These are phyloP conservation scores for Lithobates pipiens DNA, from an alignment of 2,797 vertebrate genomes.

Conservation along the genomic window DNA sequence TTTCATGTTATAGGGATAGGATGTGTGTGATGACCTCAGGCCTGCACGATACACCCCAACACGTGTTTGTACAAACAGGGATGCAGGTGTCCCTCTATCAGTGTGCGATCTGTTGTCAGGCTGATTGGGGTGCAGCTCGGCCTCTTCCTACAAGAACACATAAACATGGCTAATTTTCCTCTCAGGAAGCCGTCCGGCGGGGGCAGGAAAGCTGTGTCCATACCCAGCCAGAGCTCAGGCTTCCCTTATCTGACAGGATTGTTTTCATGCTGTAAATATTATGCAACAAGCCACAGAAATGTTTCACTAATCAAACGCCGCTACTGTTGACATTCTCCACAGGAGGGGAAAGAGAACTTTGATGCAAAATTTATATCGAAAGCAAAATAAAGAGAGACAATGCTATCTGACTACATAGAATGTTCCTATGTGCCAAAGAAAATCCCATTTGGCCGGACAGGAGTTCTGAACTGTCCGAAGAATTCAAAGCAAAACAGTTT, in stretches of 20 bases:
- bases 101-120: conserved; percentile 15
- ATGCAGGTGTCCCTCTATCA: conserved; percentile 57
- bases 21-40: conserved; percentile 17
- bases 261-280: conserved; percentile 58
- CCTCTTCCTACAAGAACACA: conserved; percentile 53
- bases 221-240: conserved; percentile 19
- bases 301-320: conserved; percentile 31
- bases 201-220: conserved; percentile 60
- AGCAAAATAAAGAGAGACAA: conserved; percentile 53
- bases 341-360: conserved; percentile 42
- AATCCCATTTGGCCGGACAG: not conserved
- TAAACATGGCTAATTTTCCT: conserved; percentile 55
- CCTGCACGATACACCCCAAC: not conserved
- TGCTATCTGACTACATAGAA: conserved; percentile 30
- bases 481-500: not conserved
- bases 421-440: conserved; percentile 36
- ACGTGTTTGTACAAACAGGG: conserved; percentile 23
- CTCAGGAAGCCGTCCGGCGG: conserved; percentile 41
- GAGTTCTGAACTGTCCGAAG: not conserved
- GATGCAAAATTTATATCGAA: conserved; percentile 55
- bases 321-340: conserved; percentile 49
- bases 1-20: not conserved
- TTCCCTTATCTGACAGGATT: conserved; percentile 50
- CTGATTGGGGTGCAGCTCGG: conserved; percentile 45
- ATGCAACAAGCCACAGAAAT: conserved; percentile 50